Evolutionary conservation across 2,113 vertebrate genomes (phyloP).

Genomic region (Equus quagga): DNA sequence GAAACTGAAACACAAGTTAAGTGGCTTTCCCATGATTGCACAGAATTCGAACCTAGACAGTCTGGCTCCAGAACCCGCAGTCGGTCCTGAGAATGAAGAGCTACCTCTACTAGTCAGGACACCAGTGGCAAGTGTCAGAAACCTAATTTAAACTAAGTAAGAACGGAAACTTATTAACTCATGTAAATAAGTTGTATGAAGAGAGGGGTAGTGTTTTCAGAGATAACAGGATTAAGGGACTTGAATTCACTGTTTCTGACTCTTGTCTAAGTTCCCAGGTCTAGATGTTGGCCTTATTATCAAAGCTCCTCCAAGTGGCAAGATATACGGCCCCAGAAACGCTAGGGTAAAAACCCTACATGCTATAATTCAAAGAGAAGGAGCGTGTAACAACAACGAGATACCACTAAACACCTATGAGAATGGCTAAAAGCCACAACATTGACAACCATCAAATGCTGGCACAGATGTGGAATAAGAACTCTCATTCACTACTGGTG

Average conservation of each 20-base stretch:
- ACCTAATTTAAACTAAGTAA: not conserved
- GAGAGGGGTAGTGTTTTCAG: not conserved
- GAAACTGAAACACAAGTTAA: not conserved
- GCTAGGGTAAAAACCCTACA: not conserved
- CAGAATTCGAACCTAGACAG: not conserved
- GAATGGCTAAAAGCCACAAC: not conserved
- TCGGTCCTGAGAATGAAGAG: not conserved
- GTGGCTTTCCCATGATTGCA: not conserved
- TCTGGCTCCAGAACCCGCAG: not conserved
- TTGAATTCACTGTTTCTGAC: not conserved
- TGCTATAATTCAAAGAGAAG: not conserved
- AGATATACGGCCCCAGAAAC: not conserved
- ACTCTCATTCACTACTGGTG: not conserved
- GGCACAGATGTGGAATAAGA: not conserved
- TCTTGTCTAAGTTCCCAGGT: not conserved
- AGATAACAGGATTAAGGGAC: not conserved
- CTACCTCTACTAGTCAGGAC: not conserved
- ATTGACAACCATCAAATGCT: not conserved
- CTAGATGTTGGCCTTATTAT: not conserved
- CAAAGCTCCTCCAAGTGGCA: not conserved
- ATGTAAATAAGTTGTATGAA: not conserved
- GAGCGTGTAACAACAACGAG: not conserved
- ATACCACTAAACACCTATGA: not conserved
- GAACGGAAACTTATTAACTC: not conserved
- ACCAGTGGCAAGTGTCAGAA: not conserved